Percentiles rank a stretch among this genome's conserved stretches.
Conservation (phyloP, 2,888 invertebrate genomes). For the Blera fallax region DNA sequence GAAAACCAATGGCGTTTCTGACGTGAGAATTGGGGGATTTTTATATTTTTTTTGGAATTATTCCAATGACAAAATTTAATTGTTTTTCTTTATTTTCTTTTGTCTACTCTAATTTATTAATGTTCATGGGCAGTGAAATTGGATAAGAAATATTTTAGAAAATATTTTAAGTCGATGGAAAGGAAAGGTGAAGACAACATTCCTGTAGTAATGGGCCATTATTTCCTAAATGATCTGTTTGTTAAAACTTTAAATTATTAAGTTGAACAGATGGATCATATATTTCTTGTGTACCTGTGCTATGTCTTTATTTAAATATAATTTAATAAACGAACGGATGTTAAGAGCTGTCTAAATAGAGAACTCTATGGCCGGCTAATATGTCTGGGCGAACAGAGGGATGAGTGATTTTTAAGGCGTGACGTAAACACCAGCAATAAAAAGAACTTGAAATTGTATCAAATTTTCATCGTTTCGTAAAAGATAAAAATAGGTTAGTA, state of each 20-base stretch:
- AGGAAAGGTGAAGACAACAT: neutral
- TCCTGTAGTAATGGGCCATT: neutral
- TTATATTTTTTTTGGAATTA: conserved; percentile 59
- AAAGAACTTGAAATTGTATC: too few relatives aligned
- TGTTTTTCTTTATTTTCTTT: conserved; percentile 60
- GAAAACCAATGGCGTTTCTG: conserved; percentile 52
- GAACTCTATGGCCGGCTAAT: neutral
- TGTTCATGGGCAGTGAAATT: conserved; percentile 36
- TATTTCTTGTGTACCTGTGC: neutral
- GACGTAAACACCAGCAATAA: neutral
- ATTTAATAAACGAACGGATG: neutral
- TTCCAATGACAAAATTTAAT: conserved; percentile 64
- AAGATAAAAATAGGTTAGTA: too few relatives aligned
- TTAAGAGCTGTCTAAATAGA: neutral
- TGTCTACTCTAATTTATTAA: conserved; percentile 25
- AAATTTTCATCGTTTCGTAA: too few relatives aligned
- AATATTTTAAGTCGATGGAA: neutral
- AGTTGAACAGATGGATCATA: conserved; percentile 5
- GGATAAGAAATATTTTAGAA: neutral
- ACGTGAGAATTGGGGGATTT: conserved; percentile 34
- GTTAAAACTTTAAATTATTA: neutral
- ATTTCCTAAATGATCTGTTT: neutral
- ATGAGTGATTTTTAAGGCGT: neutral
- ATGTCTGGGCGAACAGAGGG: neutral
- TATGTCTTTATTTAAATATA: neutral